Conservation (phyloP, 2,113 vertebrate species). For the Datnioides undecimradiatus region DNA sequence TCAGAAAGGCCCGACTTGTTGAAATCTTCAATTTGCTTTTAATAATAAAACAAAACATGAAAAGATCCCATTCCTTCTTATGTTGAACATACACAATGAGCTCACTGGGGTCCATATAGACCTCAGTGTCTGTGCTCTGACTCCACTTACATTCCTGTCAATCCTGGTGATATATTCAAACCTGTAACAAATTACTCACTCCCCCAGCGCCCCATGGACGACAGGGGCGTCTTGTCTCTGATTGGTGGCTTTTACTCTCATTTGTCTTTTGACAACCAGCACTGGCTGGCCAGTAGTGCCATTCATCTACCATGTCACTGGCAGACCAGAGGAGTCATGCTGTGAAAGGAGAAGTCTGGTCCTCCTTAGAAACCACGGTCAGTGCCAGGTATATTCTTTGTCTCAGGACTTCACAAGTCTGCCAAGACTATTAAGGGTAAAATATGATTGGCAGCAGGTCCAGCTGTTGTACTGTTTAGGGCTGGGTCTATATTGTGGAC, state of each 20-base stretch:
- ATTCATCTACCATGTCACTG: conserved; percentile 80
- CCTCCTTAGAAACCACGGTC: conserved; percentile 33
- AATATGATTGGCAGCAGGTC: not conserved
- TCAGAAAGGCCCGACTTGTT: conserved; percentile 19
- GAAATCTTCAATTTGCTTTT: conserved; percentile 29
- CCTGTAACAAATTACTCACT: conserved; percentile 74
- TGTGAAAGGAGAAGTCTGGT: conserved; percentile 60
- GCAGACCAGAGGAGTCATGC: conserved; percentile 58
- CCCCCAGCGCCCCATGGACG: conserved; percentile 34
- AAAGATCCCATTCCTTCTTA: conserved; percentile 9
- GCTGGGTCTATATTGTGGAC: not conserved
- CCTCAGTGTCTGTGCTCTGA: conserved; percentile 39
- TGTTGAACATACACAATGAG: conserved; percentile 47
- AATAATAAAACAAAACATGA: conserved; percentile 7
- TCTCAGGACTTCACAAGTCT: conserved; percentile 19
- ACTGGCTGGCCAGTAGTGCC: conserved; percentile 52
- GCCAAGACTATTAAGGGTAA: not conserved
- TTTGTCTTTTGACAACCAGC: conserved; percentile 81
- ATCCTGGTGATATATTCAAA: conserved; percentile 73
- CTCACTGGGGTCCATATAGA: conserved; percentile 41
- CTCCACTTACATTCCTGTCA: conserved; percentile 69
- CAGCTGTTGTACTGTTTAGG: not conserved
- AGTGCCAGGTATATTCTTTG: conserved; percentile 26
- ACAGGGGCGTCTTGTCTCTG: conserved; percentile 60
- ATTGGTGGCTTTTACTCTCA: conserved; percentile 75